A percentile compares a stretch with the other conserved stretches of the same genome.
Conservation (phyloP, 2,797 vertebrate genomes). For the Aldrovandia affinis region DNA sequence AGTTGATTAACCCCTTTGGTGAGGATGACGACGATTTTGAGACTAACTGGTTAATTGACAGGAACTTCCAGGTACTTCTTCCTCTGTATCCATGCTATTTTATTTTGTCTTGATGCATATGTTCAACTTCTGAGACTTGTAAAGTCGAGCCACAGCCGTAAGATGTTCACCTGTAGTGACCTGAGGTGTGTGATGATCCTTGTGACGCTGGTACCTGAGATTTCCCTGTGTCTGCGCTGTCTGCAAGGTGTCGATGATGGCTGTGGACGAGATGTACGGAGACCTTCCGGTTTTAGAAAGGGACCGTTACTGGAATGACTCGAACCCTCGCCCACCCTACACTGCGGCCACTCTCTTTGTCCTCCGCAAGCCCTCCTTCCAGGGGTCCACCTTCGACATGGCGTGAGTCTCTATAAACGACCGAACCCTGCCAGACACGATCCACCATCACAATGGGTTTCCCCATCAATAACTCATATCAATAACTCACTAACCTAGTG, state of each 20-base stretch:
- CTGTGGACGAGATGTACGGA: constrained; percentile 89
- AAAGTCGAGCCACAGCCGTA: not conserved
- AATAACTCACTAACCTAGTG: no score
- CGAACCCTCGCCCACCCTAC: constrained; percentile 85
- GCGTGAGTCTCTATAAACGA: constrained; percentile 70
- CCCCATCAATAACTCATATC: no score
- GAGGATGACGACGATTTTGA: constrained; percentile 94
- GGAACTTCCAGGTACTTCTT: constrained; percentile 86
- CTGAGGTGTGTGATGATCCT: not conserved
- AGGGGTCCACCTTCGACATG: constrained; percentile 90
- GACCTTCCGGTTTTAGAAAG: constrained; percentile 84
- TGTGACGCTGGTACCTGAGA: not conserved
- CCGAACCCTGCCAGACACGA: not conserved
- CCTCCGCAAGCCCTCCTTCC: constrained; percentile 85
- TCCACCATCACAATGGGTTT: no score
- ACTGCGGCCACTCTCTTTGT: constrained; percentile 83
- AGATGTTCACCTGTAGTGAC: not conserved
- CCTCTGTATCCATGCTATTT: not conserved
- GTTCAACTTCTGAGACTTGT: not conserved
- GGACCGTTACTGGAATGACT: constrained; percentile 88
- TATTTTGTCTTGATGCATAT: not conserved
- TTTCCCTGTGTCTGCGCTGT: not conserved
- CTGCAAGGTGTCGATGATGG: constrained; percentile 89
- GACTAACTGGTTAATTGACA: constrained; percentile 89
- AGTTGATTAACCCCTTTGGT: constrained; percentile 92